Conservation (phyloP, 1,140 invertebrate species). For the Heterodera schachtii region DNA sequence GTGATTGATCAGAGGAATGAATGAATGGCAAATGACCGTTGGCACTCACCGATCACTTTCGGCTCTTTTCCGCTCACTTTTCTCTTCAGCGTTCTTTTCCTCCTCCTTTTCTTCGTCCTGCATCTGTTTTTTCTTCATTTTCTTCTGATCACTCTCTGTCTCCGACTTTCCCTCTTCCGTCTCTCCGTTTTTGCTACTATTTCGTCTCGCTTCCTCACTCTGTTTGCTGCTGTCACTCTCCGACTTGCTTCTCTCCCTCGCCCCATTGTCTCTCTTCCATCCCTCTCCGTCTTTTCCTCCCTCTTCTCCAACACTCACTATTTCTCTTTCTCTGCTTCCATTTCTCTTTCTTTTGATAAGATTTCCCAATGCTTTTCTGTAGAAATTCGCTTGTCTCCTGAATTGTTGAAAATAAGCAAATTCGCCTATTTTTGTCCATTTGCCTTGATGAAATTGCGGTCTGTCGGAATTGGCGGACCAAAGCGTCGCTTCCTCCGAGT, state of each 20-base stretch:
- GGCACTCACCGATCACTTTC: too few species aligned
- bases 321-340: background rate
- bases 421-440: background rate
- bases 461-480: conserved; percentile 19
- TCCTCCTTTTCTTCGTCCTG: conserved; percentile 3
- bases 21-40: too few species aligned
- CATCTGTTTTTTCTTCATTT: background rate
- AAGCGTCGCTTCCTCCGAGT: conserved; percentile 19
- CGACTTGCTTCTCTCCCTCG: conserved; percentile 34
- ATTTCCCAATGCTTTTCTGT: conserved; percentile 30
- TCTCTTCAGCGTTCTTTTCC: too few species aligned
- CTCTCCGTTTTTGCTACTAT: background rate
- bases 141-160: too few species aligned
- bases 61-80: conserved; percentile 3
- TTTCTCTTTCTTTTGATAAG: conserved; percentile 18
- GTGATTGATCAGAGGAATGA: too few species aligned
- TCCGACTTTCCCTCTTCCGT: too few species aligned
- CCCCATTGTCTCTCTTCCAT: background rate
- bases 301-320: background rate
- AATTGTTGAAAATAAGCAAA: background rate
- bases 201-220: background rate
- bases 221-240: background rate
- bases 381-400: conserved; percentile 36
- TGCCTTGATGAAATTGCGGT: conserved; percentile 11
- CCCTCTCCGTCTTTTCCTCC: conserved; percentile 4